Evolutionary conservation across 2,113 vertebrate species (phyloP).

Genomic region (Emydocephalus ijimae): DNA sequence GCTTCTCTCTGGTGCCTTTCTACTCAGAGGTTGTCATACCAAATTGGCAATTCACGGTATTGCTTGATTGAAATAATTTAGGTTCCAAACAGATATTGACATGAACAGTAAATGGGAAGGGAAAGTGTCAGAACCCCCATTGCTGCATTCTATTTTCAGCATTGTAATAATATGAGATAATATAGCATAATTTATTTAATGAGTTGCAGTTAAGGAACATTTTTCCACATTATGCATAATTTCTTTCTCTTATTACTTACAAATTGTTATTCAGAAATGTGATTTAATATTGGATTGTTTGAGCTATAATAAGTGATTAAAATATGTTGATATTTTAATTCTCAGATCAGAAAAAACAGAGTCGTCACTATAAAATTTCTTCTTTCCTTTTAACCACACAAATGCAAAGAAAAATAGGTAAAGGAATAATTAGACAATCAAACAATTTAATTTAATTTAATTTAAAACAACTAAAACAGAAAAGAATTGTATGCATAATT

Average conservation of each 20-base stretch:
- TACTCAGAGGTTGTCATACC: slow-evolving; percentile 44
- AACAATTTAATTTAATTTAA: neutral
- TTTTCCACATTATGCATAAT: slow-evolving; percentile 67
- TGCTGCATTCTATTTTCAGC: slow-evolving; percentile 72
- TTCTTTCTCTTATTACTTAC: slow-evolving; percentile 76
- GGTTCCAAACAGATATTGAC: slow-evolving; percentile 58
- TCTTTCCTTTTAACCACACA: neutral
- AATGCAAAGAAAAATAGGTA: slow-evolving; percentile 21
- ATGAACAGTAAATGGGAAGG: slow-evolving; percentile 57
- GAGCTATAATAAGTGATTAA: slow-evolving; percentile 53
- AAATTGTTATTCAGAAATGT: slow-evolving; percentile 68
- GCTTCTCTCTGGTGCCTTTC: slow-evolving; percentile 45
- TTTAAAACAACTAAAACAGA: neutral
- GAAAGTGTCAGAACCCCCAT: slow-evolving; percentile 69
- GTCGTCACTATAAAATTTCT: slow-evolving; percentile 11
- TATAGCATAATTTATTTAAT: slow-evolving; percentile 73
- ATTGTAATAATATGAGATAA: slow-evolving; percentile 69
- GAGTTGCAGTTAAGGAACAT: slow-evolving; percentile 73
- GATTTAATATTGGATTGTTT: slow-evolving; percentile 67
- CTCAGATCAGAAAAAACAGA: slow-evolving; percentile 15
- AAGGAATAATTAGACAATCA: slow-evolving; percentile 18
- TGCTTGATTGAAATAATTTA: slow-evolving; percentile 57
- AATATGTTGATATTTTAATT: slow-evolving; percentile 40
- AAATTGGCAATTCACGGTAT: slow-evolving; percentile 43
- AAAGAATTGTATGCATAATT: neutral